These are phyloP conservation scores for Gila robusta DNA, from an alignment of 2,797 vertebrate species.

Conservation along the genomic window DNA sequence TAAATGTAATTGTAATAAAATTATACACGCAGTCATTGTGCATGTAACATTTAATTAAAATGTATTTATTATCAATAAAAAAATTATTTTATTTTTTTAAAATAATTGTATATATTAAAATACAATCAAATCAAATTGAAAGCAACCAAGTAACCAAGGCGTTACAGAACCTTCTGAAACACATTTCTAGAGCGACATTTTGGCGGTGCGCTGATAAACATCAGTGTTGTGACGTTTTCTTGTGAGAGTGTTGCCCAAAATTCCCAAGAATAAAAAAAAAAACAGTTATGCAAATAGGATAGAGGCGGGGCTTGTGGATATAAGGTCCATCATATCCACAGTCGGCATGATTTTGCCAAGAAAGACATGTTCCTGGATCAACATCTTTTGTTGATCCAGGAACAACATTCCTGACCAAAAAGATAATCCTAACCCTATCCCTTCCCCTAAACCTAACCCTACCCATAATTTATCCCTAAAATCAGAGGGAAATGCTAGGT, in stretches of 20 bases:
- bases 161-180: background rate
- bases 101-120: background rate
- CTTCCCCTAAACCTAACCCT: background rate
- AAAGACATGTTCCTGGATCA: background rate
- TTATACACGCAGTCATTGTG: no score
- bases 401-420: background rate
- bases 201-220: background rate
- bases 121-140: background rate
- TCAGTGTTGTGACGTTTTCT: background rate
- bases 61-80: background rate
- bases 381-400: background rate
- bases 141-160: background rate
- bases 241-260: constrained; percentile 15
- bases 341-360: background rate
- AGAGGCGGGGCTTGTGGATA: constrained; percentile 1
- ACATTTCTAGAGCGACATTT: background rate
- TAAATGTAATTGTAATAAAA: no score
- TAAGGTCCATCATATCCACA: background rate
- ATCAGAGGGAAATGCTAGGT: background rate
- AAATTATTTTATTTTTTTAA: no score
- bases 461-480: background rate
- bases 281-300: background rate
- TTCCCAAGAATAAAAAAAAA: background rate
- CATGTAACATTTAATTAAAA: background rate
- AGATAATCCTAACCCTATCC: background rate